These are phyloP conservation scores for Sylvilagus bachmani DNA, from an alignment of 2,113 vertebrate species.

Conservation along the genomic window DNA sequence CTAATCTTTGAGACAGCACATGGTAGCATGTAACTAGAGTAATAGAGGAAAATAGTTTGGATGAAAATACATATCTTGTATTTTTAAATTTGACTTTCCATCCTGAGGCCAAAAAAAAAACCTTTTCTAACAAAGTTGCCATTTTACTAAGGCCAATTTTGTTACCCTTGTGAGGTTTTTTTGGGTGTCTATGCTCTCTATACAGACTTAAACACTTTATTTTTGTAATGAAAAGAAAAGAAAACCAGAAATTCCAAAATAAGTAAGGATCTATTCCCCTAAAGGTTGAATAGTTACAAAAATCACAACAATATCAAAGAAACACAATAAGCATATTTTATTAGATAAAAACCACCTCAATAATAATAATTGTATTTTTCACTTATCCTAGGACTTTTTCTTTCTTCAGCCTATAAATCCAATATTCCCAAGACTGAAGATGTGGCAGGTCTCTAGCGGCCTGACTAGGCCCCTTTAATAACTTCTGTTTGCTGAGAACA, in stretches of 20 bases:
- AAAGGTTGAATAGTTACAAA: conserved; percentile 13
- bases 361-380: conserved; percentile 58
- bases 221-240: conserved; percentile 5
- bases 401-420: conserved; percentile 70
- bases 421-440: conserved; percentile 60
- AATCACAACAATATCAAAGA: conserved; percentile 46
- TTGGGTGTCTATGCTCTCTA: background rate
- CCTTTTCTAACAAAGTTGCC: background rate
- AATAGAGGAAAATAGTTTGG: background rate
- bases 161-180: background rate
- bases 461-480: conserved; percentile 68
- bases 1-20: too few species aligned
- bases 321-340: conserved; percentile 65
- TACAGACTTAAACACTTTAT: background rate
- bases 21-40: background rate
- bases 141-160: background rate
- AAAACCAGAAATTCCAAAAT: background rate
- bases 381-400: conserved; percentile 59
- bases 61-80: background rate
- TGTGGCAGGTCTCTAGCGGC: conserved; percentile 44
- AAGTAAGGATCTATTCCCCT: background rate
- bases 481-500: conserved; percentile 70
- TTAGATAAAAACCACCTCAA: conserved; percentile 29
- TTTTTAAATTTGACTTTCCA: background rate
- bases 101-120: too few species aligned